Evolutionary conservation across 1,140 invertebrate genomes (phyloP), one percentile per base, ranked within the genome.

Genomic region (Rhopalosiphum maidis): DNA sequence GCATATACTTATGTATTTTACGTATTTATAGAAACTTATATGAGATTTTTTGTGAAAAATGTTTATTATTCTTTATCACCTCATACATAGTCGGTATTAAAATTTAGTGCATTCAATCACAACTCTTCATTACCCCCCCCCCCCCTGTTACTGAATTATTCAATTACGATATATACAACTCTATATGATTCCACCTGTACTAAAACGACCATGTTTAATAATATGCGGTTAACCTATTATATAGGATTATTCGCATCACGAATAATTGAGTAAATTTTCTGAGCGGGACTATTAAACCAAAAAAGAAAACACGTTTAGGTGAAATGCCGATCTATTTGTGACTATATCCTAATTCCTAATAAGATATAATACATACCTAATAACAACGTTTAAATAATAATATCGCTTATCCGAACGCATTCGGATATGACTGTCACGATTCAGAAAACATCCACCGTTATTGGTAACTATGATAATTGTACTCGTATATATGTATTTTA

Each of bases 51-150:
- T 18, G 15, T 21, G 15, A 77, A n/a, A 77, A 25, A 77, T 41
- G 15, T n/a, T 6, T 30, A 4, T 41, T 41, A 0, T 30, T 60
- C 4, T 60, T 11, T 7, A 68, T 68, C 60, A 15, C 11, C 0
- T 30, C 60, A 68, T 68, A 77, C 15, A 5, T 77, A 77, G 5
- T n/a, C 6, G 30, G n/a, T 77, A 77, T 77, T 77, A n/a, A 77
- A 2, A 6, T n/a, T n/a, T 77, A 77, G 30, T 4, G 18, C 5
- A 77, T 77, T 11, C 15, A 77, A 77, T 15, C n/a, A 18, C 5
- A n/a, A n/a, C 8, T 2, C 0, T 5, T 11, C 0, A 6, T n/a
- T 77, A 0, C 4, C n/a, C 2, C n/a, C n/a, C n/a, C n/a, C 43
- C 15, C 18, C 48, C 5, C 30, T n/a, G 1, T 1, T 18, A 35